Conservation (phyloP, 2,113 vertebrate genomes). For the Boulengerochromis microlepis region DNA sequence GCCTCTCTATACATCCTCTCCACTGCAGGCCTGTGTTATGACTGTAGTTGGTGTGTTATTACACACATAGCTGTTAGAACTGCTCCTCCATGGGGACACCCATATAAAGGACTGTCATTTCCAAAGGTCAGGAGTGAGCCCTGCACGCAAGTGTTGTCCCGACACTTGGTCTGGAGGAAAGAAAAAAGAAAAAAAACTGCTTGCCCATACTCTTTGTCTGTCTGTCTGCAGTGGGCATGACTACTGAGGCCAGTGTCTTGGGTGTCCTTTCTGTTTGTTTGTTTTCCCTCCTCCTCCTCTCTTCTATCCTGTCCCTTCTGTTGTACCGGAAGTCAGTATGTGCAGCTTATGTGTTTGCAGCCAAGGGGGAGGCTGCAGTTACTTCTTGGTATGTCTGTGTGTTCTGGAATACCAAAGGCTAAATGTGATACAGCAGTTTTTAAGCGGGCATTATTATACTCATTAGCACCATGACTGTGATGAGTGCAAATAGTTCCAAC, state of each 20-base stretch:
- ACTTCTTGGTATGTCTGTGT: neutral
- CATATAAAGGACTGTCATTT: constrained; percentile 77
- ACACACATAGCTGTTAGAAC: constrained; percentile 72
- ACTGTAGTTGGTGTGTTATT: constrained; percentile 73
- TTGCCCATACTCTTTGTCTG: constrained; percentile 52
- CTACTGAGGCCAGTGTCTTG: constrained; percentile 27
- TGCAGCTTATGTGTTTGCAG: constrained; percentile 3
- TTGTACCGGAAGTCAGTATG: constrained; percentile 29
- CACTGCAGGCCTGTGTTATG: constrained; percentile 68
- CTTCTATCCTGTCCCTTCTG: neutral
- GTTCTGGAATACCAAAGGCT: neutral
- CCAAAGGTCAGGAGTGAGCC: constrained; percentile 75
- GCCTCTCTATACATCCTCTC: constrained; percentile 33
- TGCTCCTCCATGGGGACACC: constrained; percentile 62
- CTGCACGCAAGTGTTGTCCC: constrained; percentile 76
- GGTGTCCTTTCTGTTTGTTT: constrained; percentile 35
- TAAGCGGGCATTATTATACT: neutral
- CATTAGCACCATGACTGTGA: neutral
- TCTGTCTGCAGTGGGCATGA: constrained; percentile 26
- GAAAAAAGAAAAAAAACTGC: constrained; percentile 6
- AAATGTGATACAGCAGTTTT: constrained; percentile 4
- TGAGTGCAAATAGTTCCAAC: neutral
- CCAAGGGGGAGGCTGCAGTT: constrained; percentile 2
- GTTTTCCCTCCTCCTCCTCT: neutral
- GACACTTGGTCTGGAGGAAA: constrained; percentile 58